Percentiles rank a stretch among this genome's conserved stretches.
Evolutionary conservation across 2,113 vertebrate genomes (phyloP).

Genomic region (Quiscalus mexicanus): DNA sequence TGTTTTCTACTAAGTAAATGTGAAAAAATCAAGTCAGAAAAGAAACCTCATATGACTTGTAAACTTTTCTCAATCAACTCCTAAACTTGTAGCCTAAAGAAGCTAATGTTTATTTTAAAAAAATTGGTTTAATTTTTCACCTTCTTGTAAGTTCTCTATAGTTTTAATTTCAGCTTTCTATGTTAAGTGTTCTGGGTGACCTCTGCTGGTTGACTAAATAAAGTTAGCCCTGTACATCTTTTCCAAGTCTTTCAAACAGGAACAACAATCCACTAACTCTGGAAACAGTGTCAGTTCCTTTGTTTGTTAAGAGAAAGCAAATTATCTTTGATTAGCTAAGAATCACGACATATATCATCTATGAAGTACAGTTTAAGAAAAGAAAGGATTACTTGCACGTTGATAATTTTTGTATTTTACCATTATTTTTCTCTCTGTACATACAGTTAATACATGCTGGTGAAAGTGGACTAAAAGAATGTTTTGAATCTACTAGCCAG

Average conservation of each 20-base stretch:
- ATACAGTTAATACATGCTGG: background rate
- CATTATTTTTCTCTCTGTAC: background rate
- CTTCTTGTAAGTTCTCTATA: background rate
- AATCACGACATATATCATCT: background rate
- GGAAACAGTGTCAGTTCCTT: background rate
- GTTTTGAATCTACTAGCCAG: background rate
- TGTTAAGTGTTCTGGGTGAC: slow-evolving; percentile 1
- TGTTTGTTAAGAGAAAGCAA: background rate
- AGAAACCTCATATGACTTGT: background rate
- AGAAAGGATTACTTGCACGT: background rate
- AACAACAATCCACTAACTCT: background rate
- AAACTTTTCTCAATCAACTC: background rate
- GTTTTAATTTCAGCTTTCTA: background rate
- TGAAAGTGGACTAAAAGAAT: background rate
- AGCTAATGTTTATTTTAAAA: background rate
- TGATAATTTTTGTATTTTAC: background rate
- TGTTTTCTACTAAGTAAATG: background rate
- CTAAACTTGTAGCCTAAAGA: background rate
- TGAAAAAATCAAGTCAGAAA: background rate
- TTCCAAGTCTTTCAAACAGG: background rate
- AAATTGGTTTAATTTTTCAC: background rate
- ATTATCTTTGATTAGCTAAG: background rate
- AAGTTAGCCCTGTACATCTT: background rate
- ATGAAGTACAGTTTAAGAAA: background rate
- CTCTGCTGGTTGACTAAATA: slow-evolving; percentile 8